Base-by-base conservation (phyloP, 2,113 vertebrate genomes). In the Hippocampus zosterae region DNA sequence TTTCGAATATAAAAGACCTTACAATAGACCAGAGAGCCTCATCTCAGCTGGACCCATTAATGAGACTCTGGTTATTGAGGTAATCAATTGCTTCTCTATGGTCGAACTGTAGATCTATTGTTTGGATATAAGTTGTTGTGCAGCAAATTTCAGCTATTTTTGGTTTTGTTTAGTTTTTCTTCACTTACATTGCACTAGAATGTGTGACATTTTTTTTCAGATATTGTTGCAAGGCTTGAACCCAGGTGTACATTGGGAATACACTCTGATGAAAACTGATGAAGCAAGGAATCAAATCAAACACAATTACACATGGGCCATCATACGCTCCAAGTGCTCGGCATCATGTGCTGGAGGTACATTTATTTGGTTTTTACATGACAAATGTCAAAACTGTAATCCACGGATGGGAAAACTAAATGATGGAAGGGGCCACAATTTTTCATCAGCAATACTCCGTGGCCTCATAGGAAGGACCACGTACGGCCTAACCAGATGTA, bases 181-280 rank as follows among this genome's bases (percentile, higher is more conserved):
- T 67, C 21, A n/a, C 8, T 29, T 60, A 1, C 2, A 0, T 53
- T 62, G 8, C 23, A 10, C 19, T 19, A 41, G 33, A 25, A 68
- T 3, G 67, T 21, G 0, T 62, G 37, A 46, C 75, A 25, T 33
- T 41, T 57, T 37, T 37, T 69, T 8, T 67, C 60, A 96, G 95
- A 87, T 96, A 61, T 85, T 96, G 67, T 87, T 94, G 74, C 94
- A 95, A 87, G 94, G 94, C 60, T 92, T 84, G 87, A 96, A 95
- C 75, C 93, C 93, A 0, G 95, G 95, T 3, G 75, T 96, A 18
- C 81, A 77, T 27, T 96, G 95, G 94, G 94, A 96, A 81, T 96
- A 93, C 74, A 91, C 94, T 0, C 76, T 94, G 42, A 90, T 88
- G 64, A 90, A 85, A 71, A 50, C 52, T 5, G 78, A 80, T n/a